phyloP scores from a whole-genome alignment of 1,140 invertebrate species.

The Calosoma granatense region DNA sequence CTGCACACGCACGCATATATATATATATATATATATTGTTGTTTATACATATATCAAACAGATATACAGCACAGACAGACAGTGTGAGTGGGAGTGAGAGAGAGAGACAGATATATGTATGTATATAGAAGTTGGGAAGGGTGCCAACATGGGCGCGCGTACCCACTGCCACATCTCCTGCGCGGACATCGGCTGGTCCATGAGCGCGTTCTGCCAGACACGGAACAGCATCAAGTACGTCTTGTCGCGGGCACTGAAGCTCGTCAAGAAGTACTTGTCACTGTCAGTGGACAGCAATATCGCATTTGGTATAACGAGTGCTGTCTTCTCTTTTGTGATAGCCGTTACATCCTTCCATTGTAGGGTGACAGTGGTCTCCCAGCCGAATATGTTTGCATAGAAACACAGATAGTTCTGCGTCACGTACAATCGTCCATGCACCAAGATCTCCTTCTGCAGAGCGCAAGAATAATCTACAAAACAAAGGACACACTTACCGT shows the following conservation, averaged over 20 bases:
- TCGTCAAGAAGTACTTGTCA: constrained; percentile 89
- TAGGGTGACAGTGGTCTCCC: constrained; percentile 76
- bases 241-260: constrained; percentile 85
- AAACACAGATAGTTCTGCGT: constrained; percentile 91
- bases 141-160: constrained; percentile 23
- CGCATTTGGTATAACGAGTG: constrained; percentile 90
- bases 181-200: constrained; percentile 77
- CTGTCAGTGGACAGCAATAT: constrained; percentile 73
- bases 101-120: neutral
- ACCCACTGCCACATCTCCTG: constrained; percentile 85
- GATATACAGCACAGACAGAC: no score
- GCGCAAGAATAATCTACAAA: constrained; percentile 88
- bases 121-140: neutral
- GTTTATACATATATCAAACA: neutral
- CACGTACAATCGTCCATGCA: constrained; percentile 85
- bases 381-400: constrained; percentile 90
- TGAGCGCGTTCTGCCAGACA: constrained; percentile 90
- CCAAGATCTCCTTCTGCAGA: constrained; percentile 86
- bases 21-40: no score
- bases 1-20: no score
- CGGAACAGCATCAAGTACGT: constrained; percentile 90
- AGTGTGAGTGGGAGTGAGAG: neutral
- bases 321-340: constrained; percentile 89
- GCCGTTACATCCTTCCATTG: constrained; percentile 83
- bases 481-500: constrained; percentile 11